Percentiles rank a stretch among this genome's conserved stretches.
phyloP scores from a whole-genome alignment of 2,113 vertebrate species.

The Bubalus kerabau region DNA sequence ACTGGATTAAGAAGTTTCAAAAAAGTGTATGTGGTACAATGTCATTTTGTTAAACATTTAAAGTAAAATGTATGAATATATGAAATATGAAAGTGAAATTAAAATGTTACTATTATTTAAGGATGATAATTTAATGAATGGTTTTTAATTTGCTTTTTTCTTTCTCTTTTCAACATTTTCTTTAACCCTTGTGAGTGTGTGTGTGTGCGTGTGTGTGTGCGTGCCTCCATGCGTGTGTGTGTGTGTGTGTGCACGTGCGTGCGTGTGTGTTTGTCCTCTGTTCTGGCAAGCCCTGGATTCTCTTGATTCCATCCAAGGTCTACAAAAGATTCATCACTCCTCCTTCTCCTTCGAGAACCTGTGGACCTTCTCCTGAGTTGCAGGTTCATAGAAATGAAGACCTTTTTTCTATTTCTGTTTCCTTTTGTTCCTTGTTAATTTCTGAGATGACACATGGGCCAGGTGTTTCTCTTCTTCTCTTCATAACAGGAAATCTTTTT shows the following conservation, averaged over 20 bases:
- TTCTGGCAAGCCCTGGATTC: background rate
- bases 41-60: background rate
- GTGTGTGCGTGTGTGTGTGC: no score
- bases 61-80: background rate
- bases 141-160: background rate
- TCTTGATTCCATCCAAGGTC: background rate
- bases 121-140: background rate
- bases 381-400: background rate
- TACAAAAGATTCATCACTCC: background rate
- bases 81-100: background rate
- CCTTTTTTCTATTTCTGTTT: background rate
- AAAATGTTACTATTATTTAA: background rate
- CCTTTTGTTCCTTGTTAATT: background rate
- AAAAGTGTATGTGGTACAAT: background rate
- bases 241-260: no score
- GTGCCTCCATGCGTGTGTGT: background rate
- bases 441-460: background rate
- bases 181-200: background rate
- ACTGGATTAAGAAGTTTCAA: background rate
- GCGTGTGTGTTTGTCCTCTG: no score
- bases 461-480: background rate
- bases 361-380: background rate
- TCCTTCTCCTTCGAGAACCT: background rate
- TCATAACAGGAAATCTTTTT: background rate
- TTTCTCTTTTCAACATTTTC: background rate